Base-by-base conservation (phyloP, 2,113 vertebrate species). In the Pseudonaja textilis region DNA sequence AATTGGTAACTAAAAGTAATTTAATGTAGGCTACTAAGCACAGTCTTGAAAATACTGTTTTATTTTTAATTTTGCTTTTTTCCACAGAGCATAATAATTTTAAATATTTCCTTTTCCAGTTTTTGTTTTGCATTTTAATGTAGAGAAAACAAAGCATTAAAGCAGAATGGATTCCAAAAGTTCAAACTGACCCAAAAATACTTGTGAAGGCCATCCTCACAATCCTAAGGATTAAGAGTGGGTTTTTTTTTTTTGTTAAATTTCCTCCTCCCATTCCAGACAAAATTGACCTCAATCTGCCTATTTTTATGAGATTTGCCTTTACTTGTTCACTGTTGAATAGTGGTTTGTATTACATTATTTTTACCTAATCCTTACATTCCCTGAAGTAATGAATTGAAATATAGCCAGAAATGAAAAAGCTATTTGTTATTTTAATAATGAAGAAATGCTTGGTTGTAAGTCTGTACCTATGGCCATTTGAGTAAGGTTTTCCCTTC, bases 181-280 rank as follows among this genome's bases (percentile, higher is more conserved):
- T 87, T 95, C 92, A 94, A 92, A 74, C 93, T 92, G 95, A 94
- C 90, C 90, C 94, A 93, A 93, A 95, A 95, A 57, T 89, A 92
- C 47, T 89, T 93, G 54, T 90, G 96, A 57, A 89, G 85, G 81
- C 93, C 93, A 95, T 57, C 91, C 94, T 89, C 56, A 93, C 8
- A 20, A 92, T 88, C 50, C 92, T 93, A 92, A 91, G 91, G 93
- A 94, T 95, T 34, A 39, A 34, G 88, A 64, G 95, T 47, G 50
- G 88, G n/a, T n/a, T 3, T 8, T 47, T 47, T 47, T 89, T 93
- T 59, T 4, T 95, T 90, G 23, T 52, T 89, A 91, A 57, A 57
- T 89, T 88, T 88, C 39, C 47, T 94, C 92, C n/a, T 86, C 6
- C 26, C 88, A 57, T 87, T 93, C 81, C 87, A 94, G 94, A 3